Base-by-base conservation (phyloP, 2,113 vertebrate genomes). In the Chloebia gouldiae region DNA sequence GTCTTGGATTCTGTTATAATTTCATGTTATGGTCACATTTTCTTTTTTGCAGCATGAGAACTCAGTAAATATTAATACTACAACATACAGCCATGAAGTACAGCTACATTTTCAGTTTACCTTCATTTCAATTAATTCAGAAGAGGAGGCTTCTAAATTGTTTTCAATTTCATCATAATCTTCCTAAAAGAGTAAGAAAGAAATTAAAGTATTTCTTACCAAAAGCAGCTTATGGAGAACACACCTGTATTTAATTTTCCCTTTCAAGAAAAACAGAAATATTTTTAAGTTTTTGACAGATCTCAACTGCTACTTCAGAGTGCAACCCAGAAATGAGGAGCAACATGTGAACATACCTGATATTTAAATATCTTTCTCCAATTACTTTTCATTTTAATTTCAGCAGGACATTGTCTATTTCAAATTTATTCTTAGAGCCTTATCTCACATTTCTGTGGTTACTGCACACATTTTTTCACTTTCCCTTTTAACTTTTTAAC, bases 81-180 rank as follows among this genome's bases (percentile, higher is more conserved):
- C 7, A 49, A 69, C 3, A 27, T 3, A 28, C 14, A n/a, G 30
- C 45, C 33, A 50, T 1, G 18, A 42, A 92, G 76, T 8, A 77
- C 7, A 88, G 49, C 37, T 15, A 53, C 16, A 6, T 68, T 86
- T 88, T 69, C 45, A 78, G 95, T 94, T 97, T 98, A 98, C 98
- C 98, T 98, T 98, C 71, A 97, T 90, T 89, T 97, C 97, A 92
- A 95, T 97, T 95, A 98, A 96, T 93, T 97, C 97, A 53, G 97
- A 96, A 59, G 98, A 97, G 20, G 96, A 66, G 10, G 90, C 91
- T 81, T 98, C 97, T 88, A 98, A 66, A 81, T 87, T 97, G 93
- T 92, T 97, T 91, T 96, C 73, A 47, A 96, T 91, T 47, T 98
- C 98, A 92, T 97, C 98, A 83, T 95, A 96, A 72, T 98, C 97